Evolutionary conservation across 2,888 invertebrate genomes (phyloP), one percentile per base, ranked within the genome.

Genomic region (Pyrochroa serraticornis): DNA sequence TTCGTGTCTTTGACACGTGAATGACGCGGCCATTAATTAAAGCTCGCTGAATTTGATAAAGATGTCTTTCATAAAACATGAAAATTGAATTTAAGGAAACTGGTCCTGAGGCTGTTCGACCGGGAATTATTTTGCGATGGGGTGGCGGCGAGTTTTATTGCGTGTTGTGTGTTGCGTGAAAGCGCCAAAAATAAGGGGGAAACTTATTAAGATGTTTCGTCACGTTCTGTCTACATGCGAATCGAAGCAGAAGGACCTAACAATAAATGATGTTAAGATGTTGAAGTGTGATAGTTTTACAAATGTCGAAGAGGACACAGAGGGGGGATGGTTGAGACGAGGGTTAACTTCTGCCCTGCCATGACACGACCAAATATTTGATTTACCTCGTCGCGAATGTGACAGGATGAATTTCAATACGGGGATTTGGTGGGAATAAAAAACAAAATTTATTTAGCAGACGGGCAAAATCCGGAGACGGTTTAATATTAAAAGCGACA

Each of bases 211-310:
- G 60, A 60, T 60, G 54, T 61, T 66, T 43, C 53, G 64, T 66
- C 71, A 70, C 69, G 69, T 70, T 62, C 64, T 45, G 60, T 58
- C 62, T 66, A 67, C 68, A 64, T 57, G 62, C 63, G 69, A 68
- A 68, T 68, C 66, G 68, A 65, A 67, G 65, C 68, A 69, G 66
- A 69, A 69, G 69, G 68, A 65, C 67, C 68, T 53, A 66, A 69
- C 70, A 71, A 71, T 71, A 71, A 71, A 71, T 70, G 71, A 70
- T 70, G 71, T 71, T 71, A 69, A 69, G 70, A 70, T 66, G 70
- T 68, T 64, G 64, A 67, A 64, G 67, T 71, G 71, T 71, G 70
- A 69, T 68, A 67, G 67, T 71, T 71, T 71, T 70, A 71, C 70
- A 66, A 70, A 70, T 68, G 64, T 51, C 36, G 22, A n/a, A n/a